Percentiles rank a stretch among this genome's conserved stretches.
Evolutionary conservation across 2,797 vertebrate genomes (phyloP).

Genomic region (Heteromormyrus szaboi): DNA sequence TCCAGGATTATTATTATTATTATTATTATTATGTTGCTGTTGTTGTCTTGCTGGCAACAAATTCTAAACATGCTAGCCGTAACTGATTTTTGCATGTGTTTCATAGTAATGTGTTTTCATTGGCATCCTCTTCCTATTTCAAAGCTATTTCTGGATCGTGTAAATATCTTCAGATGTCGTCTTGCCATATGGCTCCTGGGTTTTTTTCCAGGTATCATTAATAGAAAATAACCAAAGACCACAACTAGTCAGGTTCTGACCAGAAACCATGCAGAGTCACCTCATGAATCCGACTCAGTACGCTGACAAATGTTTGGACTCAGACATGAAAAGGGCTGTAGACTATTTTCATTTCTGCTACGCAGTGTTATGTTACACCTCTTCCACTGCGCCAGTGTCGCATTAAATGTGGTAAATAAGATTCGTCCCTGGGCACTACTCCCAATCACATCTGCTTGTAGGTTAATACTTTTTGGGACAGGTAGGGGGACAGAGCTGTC

Average conservation of each 20-base stretch:
- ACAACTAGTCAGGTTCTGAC: not conserved
- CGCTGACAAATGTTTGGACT: not conserved
- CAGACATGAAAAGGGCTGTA: not conserved
- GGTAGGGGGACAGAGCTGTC: not conserved
- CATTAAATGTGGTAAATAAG: not conserved
- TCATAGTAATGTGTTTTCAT: not conserved
- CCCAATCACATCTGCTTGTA: not conserved
- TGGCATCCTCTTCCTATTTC: not conserved
- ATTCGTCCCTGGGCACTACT: not conserved
- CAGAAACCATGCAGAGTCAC: not conserved
- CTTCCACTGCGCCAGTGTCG: not conserved
- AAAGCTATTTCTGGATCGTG: not conserved
- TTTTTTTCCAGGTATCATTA: not conserved
- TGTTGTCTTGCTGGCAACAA: not conserved
- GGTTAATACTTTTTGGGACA: not conserved
- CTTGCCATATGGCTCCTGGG: not conserved
- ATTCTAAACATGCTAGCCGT: not conserved
- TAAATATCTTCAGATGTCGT: not conserved
- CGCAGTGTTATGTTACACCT: not conserved
- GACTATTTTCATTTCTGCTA: not conserved
- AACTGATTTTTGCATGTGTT: not conserved
- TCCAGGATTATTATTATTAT: not conserved
- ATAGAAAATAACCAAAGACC: not conserved
- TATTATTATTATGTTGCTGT: not conserved
- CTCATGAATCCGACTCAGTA: not conserved